Percentiles rank a stretch among this genome's conserved stretches.
These are phyloP conservation scores for Xiphias gladius DNA, from an alignment of 2,113 vertebrate genomes.

Conservation along the genomic window DNA sequence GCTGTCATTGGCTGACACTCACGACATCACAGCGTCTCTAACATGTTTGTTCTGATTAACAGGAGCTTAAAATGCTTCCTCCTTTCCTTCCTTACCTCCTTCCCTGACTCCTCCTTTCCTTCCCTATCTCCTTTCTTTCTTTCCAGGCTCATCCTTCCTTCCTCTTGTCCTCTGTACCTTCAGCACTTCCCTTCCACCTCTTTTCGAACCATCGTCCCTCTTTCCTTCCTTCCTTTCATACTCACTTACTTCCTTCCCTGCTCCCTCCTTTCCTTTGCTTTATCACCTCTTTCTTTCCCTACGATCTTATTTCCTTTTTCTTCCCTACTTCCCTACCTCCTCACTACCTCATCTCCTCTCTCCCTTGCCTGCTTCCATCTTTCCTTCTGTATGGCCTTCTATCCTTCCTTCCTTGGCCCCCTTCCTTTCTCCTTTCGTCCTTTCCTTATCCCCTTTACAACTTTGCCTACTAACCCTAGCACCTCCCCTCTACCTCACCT, in stretches of 20 bases:
- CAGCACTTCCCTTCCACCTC: neutral
- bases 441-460: neutral
- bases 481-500: too few relatives aligned
- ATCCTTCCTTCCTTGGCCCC: too few relatives aligned
- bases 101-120: neutral
- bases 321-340: too few relatives aligned
- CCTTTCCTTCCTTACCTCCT: neutral
- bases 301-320: too few relatives aligned
- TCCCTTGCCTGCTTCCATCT: neutral
- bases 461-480: too few relatives aligned
- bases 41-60: slow-evolving; percentile 28
- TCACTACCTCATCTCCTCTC: neutral
- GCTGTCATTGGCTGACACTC: slow-evolving; percentile 18
- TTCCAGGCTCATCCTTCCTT: neutral
- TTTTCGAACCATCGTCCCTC: too few relatives aligned
- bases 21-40: slow-evolving; percentile 16
- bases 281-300: too few relatives aligned
- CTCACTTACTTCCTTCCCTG: too few relatives aligned
- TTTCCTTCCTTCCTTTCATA: neutral
- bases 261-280: too few relatives aligned
- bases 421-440: neutral
- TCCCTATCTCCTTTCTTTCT: neutral
- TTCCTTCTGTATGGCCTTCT: neutral
- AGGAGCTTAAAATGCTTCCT: neutral
- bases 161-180: neutral